phyloP scores from a whole-genome alignment of 92 coral and sea anemone genomes.

The Bergia puertoricense region DNA sequence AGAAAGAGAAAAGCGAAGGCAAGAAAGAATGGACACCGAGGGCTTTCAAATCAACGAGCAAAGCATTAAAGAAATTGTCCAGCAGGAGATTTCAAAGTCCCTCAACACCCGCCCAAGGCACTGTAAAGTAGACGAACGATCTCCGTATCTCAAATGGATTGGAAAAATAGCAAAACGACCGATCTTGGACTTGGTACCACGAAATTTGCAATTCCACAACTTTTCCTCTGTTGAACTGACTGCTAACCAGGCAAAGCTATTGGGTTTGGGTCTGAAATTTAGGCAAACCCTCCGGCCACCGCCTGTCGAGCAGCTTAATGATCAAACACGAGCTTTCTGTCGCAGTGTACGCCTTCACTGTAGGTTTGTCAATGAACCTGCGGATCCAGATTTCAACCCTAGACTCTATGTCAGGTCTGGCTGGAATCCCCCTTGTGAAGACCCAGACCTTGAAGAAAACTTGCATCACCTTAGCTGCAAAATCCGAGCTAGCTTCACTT shows the following conservation, averaged over 20 bases:
- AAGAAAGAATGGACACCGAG: not conserved
- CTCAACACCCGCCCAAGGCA: not conserved
- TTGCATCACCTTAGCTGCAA: constrained; percentile 6
- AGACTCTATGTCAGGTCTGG: constrained; percentile 18
- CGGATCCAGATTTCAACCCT: constrained; percentile 19
- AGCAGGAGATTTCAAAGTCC: not conserved
- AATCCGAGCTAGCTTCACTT: not conserved
- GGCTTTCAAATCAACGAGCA: not conserved
- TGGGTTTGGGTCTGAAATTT: constrained; percentile 17
- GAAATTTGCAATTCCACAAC: constrained; percentile 15
- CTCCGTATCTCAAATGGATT: not conserved
- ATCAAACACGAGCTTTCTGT: not conserved
- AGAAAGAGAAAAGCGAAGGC: constrained; percentile 5
- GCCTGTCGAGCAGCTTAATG: not conserved
- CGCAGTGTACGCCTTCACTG: constrained; percentile 19
- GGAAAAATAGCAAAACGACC: not conserved
- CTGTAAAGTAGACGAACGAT: not conserved
- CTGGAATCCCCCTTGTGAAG: constrained; percentile 25
- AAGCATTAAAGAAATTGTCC: not conserved
- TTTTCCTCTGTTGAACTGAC: not conserved
- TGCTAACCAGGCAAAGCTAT: constrained; percentile 14
- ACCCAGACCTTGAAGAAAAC: not conserved
- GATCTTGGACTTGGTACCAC: constrained; percentile 18
- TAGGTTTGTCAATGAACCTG: constrained; percentile 3
- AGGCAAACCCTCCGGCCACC: constrained; percentile 26